Percentiles rank a stretch among this genome's conserved stretches.
Evolutionary conservation across 2,113 vertebrate species (phyloP).

Genomic region (Erythrocebus patas): DNA sequence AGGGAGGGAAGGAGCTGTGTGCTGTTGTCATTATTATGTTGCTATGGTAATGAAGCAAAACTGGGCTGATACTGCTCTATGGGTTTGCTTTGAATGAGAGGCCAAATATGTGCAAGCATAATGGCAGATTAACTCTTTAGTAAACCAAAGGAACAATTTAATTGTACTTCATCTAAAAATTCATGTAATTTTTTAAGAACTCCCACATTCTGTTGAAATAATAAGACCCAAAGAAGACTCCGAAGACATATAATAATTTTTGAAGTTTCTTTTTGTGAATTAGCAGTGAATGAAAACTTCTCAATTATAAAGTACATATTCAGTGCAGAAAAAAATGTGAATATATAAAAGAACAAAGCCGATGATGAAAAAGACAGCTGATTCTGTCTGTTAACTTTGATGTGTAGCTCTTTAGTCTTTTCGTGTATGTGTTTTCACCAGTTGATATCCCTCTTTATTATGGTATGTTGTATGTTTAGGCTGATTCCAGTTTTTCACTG

Average conservation of each 20-base stretch:
- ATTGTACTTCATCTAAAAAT: not conserved
- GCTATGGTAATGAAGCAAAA: constrained; percentile 52
- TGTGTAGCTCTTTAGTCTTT: not conserved
- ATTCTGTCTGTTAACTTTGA: not conserved
- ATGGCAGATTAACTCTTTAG: not conserved
- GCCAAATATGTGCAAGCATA: not conserved
- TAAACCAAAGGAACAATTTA: not conserved
- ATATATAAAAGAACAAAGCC: not conserved
- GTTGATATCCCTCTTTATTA: not conserved
- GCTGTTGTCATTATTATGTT: constrained; percentile 17
- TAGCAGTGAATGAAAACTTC: not conserved
- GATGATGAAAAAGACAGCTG: not conserved
- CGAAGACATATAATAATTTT: not conserved
- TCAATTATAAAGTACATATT: not conserved
- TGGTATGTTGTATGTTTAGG: not conserved
- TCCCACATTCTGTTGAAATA: not conserved
- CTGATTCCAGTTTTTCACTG: not conserved
- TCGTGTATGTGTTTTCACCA: not conserved
- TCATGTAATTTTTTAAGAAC: not conserved
- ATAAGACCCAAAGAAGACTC: not conserved
- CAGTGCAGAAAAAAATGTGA: not conserved
- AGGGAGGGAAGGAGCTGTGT: not conserved
- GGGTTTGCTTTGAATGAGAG: not conserved
- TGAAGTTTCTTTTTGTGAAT: not conserved
- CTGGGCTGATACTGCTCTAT: not conserved